A percentile compares a stretch with the other conserved stretches of the same genome.
These are phyloP conservation scores for Pollachius pollachius DNA, from an alignment of 2,113 vertebrate species.

Conservation along the genomic window DNA sequence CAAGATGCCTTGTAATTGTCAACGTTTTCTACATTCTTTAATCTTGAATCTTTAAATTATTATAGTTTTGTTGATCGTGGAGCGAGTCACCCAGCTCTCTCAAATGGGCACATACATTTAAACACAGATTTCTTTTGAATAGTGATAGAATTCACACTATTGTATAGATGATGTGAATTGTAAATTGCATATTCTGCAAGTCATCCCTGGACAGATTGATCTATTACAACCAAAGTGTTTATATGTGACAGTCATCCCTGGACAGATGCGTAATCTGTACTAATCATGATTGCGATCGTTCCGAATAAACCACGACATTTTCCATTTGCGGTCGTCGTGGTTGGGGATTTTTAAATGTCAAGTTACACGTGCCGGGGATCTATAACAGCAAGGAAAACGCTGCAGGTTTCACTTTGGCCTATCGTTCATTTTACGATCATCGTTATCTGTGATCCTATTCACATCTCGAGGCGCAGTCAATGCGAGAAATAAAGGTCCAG, in stretches of 20 bases:
- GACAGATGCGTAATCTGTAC: no score
- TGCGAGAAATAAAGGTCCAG: slow-evolving; percentile 18
- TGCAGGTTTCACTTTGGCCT: slow-evolving; percentile 6
- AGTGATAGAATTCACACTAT: not conserved
- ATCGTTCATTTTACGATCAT: slow-evolving; percentile 38
- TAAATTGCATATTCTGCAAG: not conserved
- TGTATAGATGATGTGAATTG: not conserved
- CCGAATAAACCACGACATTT: no score
- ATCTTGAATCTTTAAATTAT: no score
- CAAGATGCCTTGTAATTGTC: no score
- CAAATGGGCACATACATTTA: not conserved
- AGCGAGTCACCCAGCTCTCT: no score
- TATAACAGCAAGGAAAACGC: slow-evolving; percentile 1
- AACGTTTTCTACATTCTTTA: no score
- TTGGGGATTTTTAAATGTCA: not conserved
- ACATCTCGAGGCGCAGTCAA: slow-evolving; percentile 5
- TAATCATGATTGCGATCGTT: no score
- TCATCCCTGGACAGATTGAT: no score
- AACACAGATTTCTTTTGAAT: not conserved
- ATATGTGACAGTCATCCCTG: no score
- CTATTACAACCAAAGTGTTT: no score
- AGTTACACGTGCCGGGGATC: not conserved
- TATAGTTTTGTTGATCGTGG: no score
- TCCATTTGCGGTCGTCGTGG: no score
- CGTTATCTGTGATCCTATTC: slow-evolving; percentile 41